A percentile compares a stretch with the other conserved stretches of the same genome.
Evolutionary conservation across 1,140 invertebrate species (phyloP).

Genomic region (Cydia fagiglandana): DNA sequence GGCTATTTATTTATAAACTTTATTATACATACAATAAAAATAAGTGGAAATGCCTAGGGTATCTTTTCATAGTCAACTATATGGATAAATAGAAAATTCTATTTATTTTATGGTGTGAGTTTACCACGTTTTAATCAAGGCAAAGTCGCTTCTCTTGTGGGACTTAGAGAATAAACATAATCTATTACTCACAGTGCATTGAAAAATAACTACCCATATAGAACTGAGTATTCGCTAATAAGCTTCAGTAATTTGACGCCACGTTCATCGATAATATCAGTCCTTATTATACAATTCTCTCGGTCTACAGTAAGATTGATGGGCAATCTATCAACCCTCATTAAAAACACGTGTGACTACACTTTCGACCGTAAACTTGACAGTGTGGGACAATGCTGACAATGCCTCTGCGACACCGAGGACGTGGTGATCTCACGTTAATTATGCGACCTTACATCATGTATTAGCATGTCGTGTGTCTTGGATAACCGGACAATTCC

Average conservation of each 20-base stretch:
- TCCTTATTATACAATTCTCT: not conserved
- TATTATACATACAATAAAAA: not conserved
- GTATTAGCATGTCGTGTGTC: not conserved
- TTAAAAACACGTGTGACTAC: slow-evolving; percentile 11
- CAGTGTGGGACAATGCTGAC: slow-evolving; percentile 36
- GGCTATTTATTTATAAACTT: not conserved
- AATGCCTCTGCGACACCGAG: not conserved
- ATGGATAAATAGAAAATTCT: no score
- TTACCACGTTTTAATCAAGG: no score
- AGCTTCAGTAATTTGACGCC: no score
- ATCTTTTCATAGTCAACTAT: no score
- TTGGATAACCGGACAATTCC: no score
- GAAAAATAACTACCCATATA: no score
- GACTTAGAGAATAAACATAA: no score
- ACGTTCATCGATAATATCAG: not conserved
- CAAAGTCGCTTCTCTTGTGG: no score
- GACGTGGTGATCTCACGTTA: slow-evolving; percentile 48
- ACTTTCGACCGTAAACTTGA: slow-evolving; percentile 40
- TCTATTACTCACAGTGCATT: no score
- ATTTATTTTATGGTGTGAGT: no score
- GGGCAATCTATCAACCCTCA: not conserved
- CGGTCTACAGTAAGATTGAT: not conserved
- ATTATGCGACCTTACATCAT: slow-evolving; percentile 35
- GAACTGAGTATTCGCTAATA: no score
- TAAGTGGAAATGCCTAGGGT: no score